These are phyloP conservation scores for Diplodus sargus DNA, from an alignment of 2,797 vertebrate species.

Conservation along the genomic window DNA sequence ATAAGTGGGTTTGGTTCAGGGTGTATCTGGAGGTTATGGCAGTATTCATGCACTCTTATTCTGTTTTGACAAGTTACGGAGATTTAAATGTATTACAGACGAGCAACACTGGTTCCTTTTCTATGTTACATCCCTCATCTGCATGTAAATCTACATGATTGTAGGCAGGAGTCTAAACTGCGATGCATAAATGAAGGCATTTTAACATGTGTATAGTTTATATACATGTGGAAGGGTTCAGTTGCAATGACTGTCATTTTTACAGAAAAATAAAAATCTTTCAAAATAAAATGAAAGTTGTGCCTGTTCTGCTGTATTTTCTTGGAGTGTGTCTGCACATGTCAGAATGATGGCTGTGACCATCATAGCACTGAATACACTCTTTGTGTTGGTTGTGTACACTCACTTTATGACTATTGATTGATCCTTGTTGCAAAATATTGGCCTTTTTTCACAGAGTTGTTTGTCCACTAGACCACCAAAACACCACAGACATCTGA, in stretches of 20 bases:
- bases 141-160: constrained; percentile 21
- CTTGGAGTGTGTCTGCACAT: not conserved
- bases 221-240: constrained; percentile 47
- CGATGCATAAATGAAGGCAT: constrained; percentile 28
- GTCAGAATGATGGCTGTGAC: not conserved
- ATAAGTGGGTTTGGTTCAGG: constrained; percentile 4
- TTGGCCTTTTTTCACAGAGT: not conserved
- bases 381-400: not conserved
- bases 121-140: constrained; percentile 7
- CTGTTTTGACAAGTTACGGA: constrained; percentile 70
- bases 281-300: constrained; percentile 49
- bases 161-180: not conserved
- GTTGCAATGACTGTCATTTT: constrained; percentile 63
- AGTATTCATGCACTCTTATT: constrained; percentile 48
- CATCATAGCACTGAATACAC: not conserved
- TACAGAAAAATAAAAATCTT: constrained; percentile 70
- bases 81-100: constrained; percentile 79
- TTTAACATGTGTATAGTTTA: constrained; percentile 62
- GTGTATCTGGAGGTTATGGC: constrained; percentile 16
- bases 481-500: not conserved
- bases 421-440: not conserved
- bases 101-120: constrained; percentile 37
- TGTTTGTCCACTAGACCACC: not conserved
- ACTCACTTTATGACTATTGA: not conserved
- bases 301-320: constrained; percentile 15